These are phyloP conservation scores for Chymomyza caudatula DNA, from an alignment of 2,888 invertebrate species.

Conservation along the genomic window DNA sequence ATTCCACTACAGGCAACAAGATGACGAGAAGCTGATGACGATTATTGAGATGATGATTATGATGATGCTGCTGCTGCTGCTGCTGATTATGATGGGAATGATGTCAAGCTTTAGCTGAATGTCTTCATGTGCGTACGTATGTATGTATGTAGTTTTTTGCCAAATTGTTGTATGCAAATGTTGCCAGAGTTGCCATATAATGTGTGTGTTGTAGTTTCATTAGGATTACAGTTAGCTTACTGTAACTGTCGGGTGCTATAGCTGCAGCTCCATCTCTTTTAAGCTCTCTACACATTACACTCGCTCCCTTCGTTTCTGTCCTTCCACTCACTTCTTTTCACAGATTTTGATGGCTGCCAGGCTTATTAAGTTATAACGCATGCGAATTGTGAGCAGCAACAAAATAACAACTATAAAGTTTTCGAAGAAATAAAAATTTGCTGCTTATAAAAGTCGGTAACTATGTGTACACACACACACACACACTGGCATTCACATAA, in stretches of 20 bases:
- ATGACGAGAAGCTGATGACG: constrained; percentile 47
- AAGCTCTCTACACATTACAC: background rate
- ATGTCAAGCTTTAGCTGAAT: background rate
- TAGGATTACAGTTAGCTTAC: constrained; percentile 68
- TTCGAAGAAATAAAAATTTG: constrained; percentile 59
- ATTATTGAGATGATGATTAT: background rate
- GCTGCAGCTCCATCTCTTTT: constrained; percentile 6
- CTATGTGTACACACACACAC: constrained; percentile 26
- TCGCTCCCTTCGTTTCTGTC: background rate
- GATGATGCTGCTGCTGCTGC: background rate
- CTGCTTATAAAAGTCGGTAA: constrained; percentile 61
- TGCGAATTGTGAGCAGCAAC: constrained; percentile 49
- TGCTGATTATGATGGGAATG: constrained; percentile 9
- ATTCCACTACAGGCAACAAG: constrained; percentile 65
- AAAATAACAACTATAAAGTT: constrained; percentile 22
- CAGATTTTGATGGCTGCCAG: constrained; percentile 32
- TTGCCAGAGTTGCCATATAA: constrained; percentile 28
- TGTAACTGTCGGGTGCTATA: constrained; percentile 17
- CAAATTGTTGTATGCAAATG: constrained; percentile 71
- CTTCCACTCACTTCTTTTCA: background rate
- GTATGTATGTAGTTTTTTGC: constrained; percentile 28
- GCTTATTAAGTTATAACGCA: constrained; percentile 71
- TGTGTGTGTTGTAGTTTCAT: constrained; percentile 62
- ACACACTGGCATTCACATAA: constrained; percentile 32
- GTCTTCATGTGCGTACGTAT: background rate